Base-by-base conservation (phyloP, 2,888 invertebrate species). In the Gortyna flavago region DNA sequence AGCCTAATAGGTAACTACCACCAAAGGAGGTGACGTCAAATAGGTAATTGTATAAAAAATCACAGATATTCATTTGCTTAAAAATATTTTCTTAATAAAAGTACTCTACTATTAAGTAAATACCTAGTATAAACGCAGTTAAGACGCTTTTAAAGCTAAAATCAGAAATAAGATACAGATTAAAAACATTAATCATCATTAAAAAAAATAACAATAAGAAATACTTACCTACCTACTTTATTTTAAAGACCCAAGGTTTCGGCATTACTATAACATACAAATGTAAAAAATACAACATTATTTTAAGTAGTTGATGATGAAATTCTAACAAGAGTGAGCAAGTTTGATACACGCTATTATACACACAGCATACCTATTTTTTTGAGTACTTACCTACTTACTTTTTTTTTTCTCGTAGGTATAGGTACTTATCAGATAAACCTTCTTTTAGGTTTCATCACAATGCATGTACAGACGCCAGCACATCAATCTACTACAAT, bases 31-130 rank as follows among this genome's bases (percentile, higher is more conserved):
- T 18, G 18, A 32, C 32, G 21, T 1, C 61, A 21, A 51, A 9
- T 61, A 61, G 21, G 9, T 32, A 32, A 35, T 35, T 35, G 35
- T 61, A 35, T 59, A 69, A 54, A 7, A 18, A 65, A 44, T 65
- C 41, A 62, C 35, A 16, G 1, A 18, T 25, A 44, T 77, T 65
- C 77, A 77, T 48, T 76, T 57, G 18, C 54, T 16, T 21, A 51
- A 5, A 29, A 71, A 25, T 29, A 67, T 29, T 44, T 25, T 16
- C 51, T 25, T 44, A 13, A 48, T 48, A 48, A 48, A 18, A 48
- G 18, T 54, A 54, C 44, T n/a, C 16, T 44, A 44, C n/a, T 25
- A 11, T 11, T 11, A 21, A 51, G 2, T 21, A 48, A n/a, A n/a
- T n/a, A n/a, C n/a, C 6, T 54, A 57, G n/a, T 13, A n/a, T 29